Percentiles rank a stretch among this genome's conserved stretches.
phyloP scores from a whole-genome alignment of 2,113 vertebrate species.

The Phylloscopus whistleri region DNA sequence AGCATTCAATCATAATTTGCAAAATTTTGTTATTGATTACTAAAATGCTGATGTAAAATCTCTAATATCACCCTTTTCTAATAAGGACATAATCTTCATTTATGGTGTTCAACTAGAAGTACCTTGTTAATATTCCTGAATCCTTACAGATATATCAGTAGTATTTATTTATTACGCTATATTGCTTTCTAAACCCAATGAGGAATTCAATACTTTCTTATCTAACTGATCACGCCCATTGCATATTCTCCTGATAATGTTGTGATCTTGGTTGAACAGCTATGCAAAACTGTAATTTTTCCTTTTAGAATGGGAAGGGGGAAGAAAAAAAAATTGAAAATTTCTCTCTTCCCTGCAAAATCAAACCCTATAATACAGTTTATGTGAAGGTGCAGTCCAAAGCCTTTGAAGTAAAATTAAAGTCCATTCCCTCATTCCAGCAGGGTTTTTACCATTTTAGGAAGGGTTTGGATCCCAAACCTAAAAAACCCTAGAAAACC shows the following conservation, averaged over 20 bases:
- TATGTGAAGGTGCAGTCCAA: neutral
- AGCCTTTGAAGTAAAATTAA: neutral
- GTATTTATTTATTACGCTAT: neutral
- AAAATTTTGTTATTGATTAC: neutral
- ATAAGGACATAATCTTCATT: neutral
- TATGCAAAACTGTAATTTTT: neutral
- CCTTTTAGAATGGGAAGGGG: neutral
- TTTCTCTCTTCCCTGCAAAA: neutral
- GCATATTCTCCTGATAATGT: neutral
- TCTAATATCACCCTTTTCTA: neutral
- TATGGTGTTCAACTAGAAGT: neutral
- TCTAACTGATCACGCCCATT: neutral
- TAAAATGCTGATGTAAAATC: neutral
- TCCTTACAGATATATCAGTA: neutral
- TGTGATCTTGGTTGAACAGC: neutral
- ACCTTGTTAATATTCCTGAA: neutral
- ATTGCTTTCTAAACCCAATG: neutral
- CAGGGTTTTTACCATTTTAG: neutral
- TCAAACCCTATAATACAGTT: neutral
- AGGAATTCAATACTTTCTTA: neutral
- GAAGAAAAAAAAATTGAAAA: neutral
- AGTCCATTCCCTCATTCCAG: neutral
- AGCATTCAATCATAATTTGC: neutral
- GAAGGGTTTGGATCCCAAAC: neutral
- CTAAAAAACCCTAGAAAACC: neutral